phyloP scores from a whole-genome alignment of 2,797 vertebrate species.

The Apogon talboti region DNA sequence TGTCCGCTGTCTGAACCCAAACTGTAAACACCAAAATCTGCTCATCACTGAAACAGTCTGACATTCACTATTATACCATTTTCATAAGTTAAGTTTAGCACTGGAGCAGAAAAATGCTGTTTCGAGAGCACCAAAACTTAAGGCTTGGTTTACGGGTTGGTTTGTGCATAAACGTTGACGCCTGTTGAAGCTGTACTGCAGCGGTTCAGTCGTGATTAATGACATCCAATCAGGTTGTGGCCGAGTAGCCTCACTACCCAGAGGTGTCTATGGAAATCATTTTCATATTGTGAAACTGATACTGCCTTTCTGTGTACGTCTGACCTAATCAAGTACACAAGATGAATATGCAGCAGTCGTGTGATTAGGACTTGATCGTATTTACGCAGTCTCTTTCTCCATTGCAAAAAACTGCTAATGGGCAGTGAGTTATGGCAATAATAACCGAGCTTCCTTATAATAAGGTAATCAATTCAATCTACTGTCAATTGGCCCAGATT shows the following conservation, averaged over 20 bases:
- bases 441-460: conserved; percentile 86
- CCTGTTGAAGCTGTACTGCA: no score
- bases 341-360: conserved; percentile 74
- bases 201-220: conserved; percentile 71
- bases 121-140: conserved; percentile 23
- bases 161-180: conserved; percentile 40
- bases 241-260: conserved; percentile 58
- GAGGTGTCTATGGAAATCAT: conserved; percentile 72
- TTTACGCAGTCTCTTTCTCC: conserved; percentile 73
- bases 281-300: conserved; percentile 74
- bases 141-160: conserved; percentile 31
- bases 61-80: not conserved
- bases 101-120: no score
- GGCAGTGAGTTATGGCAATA: conserved; percentile 86
- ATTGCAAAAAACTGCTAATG: conserved; percentile 73
- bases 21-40: conserved; percentile 25
- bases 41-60: conserved; percentile 12
- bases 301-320: conserved; percentile 65
- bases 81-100: conserved; percentile 3
- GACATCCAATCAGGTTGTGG: conserved; percentile 62
- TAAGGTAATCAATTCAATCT: conserved; percentile 86
- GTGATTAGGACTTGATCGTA: conserved; percentile 73
- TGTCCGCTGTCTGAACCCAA: conserved; percentile 29
- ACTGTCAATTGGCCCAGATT: conserved; percentile 79
- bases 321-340: conserved; percentile 77